These are phyloP conservation scores for Heliconius cydno DNA, from an alignment of 2,888 invertebrate genomes.

Conservation along the genomic window DNA sequence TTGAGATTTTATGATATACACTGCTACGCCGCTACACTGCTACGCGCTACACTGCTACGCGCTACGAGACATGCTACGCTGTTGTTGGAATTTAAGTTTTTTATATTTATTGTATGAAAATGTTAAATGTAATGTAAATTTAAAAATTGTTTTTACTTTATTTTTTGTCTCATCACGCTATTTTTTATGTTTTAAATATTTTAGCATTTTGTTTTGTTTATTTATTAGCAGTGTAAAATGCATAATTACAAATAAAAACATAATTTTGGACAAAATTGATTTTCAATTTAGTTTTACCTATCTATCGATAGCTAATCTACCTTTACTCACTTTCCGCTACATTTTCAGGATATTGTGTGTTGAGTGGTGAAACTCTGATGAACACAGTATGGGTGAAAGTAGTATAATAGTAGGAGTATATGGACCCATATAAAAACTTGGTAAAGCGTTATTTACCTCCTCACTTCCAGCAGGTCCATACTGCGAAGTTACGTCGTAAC, in stretches of 20 bases:
- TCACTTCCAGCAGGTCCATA: constrained; percentile 16
- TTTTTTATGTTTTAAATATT: no score
- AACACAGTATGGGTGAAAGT: neutral
- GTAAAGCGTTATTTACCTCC: constrained; percentile 3
- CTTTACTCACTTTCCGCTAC: neutral
- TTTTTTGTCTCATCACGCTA: no score
- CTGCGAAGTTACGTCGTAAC: constrained; percentile 33
- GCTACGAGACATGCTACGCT: neutral
- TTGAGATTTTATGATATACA: constrained; percentile 11
- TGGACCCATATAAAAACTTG: neutral
- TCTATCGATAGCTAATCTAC: no score
- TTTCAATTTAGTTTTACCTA: no score
- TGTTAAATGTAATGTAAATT: neutral
- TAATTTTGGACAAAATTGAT: no score
- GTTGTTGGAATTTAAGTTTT: neutral
- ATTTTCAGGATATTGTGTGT: neutral
- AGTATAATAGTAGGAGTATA: neutral
- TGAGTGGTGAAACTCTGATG: neutral
- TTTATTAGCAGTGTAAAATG: no score
- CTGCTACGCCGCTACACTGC: neutral
- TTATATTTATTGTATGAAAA: neutral
- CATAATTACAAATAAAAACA: no score
- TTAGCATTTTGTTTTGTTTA: no score
- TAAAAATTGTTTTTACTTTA: neutral
- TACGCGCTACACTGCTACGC: neutral